A percentile compares a stretch with the other conserved stretches of the same genome.
Evolutionary conservation across 2,113 vertebrate species (phyloP).

Genomic region (Caretta caretta): DNA sequence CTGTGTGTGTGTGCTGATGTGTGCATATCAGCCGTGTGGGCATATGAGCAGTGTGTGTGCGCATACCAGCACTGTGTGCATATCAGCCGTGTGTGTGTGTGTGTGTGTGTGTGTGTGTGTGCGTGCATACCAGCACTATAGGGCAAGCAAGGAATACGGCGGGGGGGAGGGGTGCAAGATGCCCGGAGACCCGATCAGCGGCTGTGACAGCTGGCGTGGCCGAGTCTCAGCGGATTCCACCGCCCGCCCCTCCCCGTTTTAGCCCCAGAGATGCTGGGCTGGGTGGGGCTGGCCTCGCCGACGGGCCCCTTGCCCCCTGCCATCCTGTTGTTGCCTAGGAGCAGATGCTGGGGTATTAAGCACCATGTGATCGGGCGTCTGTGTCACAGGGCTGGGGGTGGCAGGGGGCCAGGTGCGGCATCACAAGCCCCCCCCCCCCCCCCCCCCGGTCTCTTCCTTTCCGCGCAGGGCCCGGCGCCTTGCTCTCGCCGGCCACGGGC

Average conservation of each 20-base stretch:
- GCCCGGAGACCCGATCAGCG: neutral
- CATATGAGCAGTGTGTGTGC: too few species aligned
- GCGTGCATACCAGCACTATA: neutral
- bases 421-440: neutral
- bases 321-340: neutral
- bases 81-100: too few species aligned
- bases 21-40: too few species aligned
- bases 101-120: too few species aligned
- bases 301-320: neutral
- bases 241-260: neutral
- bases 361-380: neutral
- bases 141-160: neutral
- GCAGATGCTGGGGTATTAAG: neutral
- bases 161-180: neutral
- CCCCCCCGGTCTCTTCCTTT: neutral
- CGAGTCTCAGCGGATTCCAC: neutral
- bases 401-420: neutral
- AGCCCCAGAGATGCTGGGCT: neutral
- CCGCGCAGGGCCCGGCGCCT: neutral
- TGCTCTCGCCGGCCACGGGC: neutral
- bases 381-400: neutral
- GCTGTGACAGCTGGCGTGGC: neutral
- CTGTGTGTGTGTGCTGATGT: too few species aligned
- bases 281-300: neutral
- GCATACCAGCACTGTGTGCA: too few species aligned